A percentile compares a stretch with the other conserved stretches of the same genome.
phyloP scores from a whole-genome alignment of 2,113 vertebrate genomes.

The Struthio camelus region DNA sequence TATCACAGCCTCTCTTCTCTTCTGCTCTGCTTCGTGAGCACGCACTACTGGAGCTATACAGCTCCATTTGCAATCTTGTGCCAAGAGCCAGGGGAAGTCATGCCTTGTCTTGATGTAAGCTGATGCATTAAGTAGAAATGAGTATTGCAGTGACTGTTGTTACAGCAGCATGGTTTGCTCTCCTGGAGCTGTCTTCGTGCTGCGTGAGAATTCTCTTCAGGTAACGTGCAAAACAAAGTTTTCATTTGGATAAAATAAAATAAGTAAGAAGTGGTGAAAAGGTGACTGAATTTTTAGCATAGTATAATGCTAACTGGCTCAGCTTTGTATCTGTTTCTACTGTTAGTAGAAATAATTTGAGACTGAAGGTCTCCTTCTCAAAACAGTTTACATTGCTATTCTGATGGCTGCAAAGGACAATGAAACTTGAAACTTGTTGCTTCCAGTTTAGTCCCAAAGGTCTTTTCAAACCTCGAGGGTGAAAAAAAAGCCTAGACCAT shows the following conservation, averaged over 20 bases:
- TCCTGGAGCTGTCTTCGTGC: not conserved
- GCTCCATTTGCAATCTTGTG: not conserved
- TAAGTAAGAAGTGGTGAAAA: not conserved
- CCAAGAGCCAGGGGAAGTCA: not conserved
- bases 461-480: not conserved
- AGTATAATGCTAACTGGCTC: not conserved
- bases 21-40: not conserved
- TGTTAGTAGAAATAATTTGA: not conserved
- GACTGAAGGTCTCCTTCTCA: not conserved
- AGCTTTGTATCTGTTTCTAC: not conserved
- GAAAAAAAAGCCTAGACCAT: not conserved
- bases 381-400: not conserved
- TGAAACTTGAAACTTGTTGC: not conserved
- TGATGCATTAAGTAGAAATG: not conserved
- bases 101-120: not conserved
- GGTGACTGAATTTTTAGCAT: not conserved
- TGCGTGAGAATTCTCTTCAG: not conserved
- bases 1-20: too few relatives aligned
- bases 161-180: not conserved
- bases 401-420: not conserved
- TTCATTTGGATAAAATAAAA: not conserved
- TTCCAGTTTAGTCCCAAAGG: slow-evolving; percentile 11
- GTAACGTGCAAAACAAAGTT: not conserved
- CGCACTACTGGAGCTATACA: not conserved
- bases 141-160: not conserved